Base-by-base conservation (phyloP, 2,113 vertebrate species). In the Barnardius zonarius region DNA sequence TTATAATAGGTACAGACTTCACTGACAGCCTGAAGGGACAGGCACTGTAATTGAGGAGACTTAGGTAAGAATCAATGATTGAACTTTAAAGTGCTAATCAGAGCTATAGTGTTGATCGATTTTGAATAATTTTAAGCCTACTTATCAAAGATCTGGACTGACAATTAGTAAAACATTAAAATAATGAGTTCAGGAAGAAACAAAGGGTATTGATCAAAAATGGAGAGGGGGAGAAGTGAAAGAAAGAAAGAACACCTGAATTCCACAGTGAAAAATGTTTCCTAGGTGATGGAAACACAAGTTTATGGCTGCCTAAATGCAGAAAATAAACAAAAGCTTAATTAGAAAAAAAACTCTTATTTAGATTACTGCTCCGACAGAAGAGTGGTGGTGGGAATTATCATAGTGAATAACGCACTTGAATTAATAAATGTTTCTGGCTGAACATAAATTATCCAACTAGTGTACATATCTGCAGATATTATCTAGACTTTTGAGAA, bases 1-100 rank as follows among this genome's bases (percentile, higher is more conserved):
- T 46, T 67, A 24, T 59, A 63, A 67, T 0, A 86, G 41, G 46
- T 74, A 80, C 24, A 88, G 74, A 80, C 19, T 72, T 83, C 66
- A 68, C 23, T 64, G 72, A 12, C 44, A 94, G 30, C 25, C 68
- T 67, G 27, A 86, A 86, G 6, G 51, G 49, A 70, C 54, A 91
- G 28, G 25, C 75, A 39, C 23, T 83, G 54, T 81, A 74, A 90
- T 22, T 69, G 74, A 86, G 66, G 67, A 83, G 22, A 44, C 24
- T 68, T 35, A 59, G 46, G 44, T 88, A 73, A 74, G 31, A 87
- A 95, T 83, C 59, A 87, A 59, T 83, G 39, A 74, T 3, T 74
- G 63, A 95, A 90, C n/a, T 74, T 86, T 88, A 39, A 93, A 70
- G 37, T 70, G 72, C 63, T 90, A 90, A 95, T 93, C 72, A 93